Evolutionary conservation across 2,797 vertebrate genomes (phyloP).

Genomic region (Centropyge bicolor): DNA sequence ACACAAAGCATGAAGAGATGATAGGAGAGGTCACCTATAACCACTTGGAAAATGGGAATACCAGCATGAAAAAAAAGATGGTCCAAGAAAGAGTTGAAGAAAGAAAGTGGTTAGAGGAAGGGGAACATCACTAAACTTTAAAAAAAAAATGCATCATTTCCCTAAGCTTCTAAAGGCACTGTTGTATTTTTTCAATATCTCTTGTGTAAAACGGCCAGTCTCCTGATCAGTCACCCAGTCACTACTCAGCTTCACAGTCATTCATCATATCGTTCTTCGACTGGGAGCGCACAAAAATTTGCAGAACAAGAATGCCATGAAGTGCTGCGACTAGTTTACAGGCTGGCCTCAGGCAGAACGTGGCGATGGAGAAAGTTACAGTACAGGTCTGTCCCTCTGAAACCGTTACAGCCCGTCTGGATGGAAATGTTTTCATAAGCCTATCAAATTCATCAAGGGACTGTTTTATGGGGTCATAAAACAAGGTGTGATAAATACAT

Average conservation of each 20-base stretch:
- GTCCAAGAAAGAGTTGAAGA: slow-evolving; percentile 8
- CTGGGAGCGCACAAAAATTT: slow-evolving; percentile 24
- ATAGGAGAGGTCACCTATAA: slow-evolving; percentile 57
- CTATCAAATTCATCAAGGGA: slow-evolving; percentile 82
- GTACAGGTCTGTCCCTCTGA: slow-evolving; percentile 66
- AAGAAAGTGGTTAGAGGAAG: slow-evolving; percentile 1
- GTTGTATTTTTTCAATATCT: background rate
- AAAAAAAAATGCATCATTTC: background rate
- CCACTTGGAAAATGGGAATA: slow-evolving; percentile 19
- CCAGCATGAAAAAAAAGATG: slow-evolving; percentile 6
- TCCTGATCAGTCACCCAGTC: slow-evolving; percentile 45
- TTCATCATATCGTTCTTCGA: slow-evolving; percentile 47
- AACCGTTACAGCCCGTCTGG: slow-evolving; percentile 65
- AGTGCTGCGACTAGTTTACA: slow-evolving; percentile 55
- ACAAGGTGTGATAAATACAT: slow-evolving; percentile 79
- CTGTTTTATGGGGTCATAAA: slow-evolving; percentile 80
- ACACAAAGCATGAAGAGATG: slow-evolving; percentile 59
- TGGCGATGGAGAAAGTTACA: slow-evolving; percentile 62
- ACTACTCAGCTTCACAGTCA: slow-evolving; percentile 22
- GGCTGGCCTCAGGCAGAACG: slow-evolving; percentile 53
- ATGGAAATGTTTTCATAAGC: slow-evolving; percentile 85
- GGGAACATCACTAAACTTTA: background rate
- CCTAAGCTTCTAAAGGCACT: background rate
- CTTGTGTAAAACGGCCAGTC: background rate
- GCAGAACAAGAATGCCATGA: slow-evolving; percentile 52